Evolutionary conservation across 2,797 vertebrate species (phyloP).

Genomic region (Amblyraja radiata): DNA sequence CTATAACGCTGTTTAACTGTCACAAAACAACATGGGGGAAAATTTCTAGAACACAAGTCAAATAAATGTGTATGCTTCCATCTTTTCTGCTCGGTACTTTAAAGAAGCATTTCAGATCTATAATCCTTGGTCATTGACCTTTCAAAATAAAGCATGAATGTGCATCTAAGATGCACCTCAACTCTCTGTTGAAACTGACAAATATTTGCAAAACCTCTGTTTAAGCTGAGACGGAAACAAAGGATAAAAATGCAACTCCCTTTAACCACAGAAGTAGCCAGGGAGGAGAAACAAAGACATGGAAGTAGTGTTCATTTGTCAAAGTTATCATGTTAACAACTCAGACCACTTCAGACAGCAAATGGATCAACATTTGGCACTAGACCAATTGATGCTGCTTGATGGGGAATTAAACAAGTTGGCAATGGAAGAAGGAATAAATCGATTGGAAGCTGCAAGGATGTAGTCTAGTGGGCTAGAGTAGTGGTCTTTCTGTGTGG

Average conservation of each 20-base stretch:
- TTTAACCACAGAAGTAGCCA: background rate
- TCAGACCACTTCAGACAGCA: background rate
- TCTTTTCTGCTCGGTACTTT: background rate
- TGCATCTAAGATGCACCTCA: background rate
- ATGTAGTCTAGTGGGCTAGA: background rate
- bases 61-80: background rate
- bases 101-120: background rate
- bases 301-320: background rate
- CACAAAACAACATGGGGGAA: no score
- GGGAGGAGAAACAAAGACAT: background rate
- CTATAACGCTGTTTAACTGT: no score
- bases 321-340: background rate
- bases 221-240: background rate
- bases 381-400: background rate
- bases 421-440: background rate
- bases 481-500: background rate
- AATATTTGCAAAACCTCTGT: background rate
- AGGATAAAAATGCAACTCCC: background rate
- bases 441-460: background rate
- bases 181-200: background rate
- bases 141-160: background rate
- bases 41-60: background rate
- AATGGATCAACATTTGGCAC: background rate
- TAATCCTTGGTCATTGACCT: background rate
- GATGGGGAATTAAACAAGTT: background rate